Percentiles rank a stretch among this genome's conserved stretches.
These are phyloP conservation scores for Varanus salvator DNA, from an alignment of 2,113 vertebrate species.

Conservation along the genomic window DNA sequence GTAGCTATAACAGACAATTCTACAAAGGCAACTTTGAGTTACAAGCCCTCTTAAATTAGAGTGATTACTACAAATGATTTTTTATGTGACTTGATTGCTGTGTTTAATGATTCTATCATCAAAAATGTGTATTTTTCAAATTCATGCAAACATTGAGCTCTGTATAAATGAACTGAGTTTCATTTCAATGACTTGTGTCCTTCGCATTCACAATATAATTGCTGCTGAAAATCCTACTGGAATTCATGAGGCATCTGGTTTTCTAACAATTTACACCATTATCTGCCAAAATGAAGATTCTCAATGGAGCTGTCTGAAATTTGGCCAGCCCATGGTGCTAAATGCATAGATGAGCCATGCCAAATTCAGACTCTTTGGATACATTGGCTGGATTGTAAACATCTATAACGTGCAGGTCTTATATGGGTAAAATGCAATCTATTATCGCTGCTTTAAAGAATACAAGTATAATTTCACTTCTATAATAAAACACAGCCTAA, in stretches of 20 bases:
- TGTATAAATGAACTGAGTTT: constrained; percentile 63
- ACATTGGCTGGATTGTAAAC: not conserved
- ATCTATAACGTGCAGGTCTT: not conserved
- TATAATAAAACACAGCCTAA: not conserved
- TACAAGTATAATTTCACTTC: not conserved
- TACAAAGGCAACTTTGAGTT: constrained; percentile 76
- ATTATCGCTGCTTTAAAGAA: no score
- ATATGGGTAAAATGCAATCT: not conserved
- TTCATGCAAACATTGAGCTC: constrained; percentile 54
- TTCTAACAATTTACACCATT: constrained; percentile 37
- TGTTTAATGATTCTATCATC: constrained; percentile 71
- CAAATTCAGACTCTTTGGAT: not conserved
- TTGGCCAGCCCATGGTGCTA: not conserved
- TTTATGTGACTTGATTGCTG: constrained; percentile 73
- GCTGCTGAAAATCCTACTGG: constrained; percentile 51
- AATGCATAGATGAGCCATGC: not conserved
- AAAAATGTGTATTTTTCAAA: constrained; percentile 68
- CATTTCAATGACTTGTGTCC: constrained; percentile 47
- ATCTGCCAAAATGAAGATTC: not conserved
- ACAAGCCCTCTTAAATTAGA: constrained; percentile 74
- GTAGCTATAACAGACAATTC: constrained; percentile 79
- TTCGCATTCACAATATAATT: constrained; percentile 65
- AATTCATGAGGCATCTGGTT: constrained; percentile 53
- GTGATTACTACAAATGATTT: constrained; percentile 75
- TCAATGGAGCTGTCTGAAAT: not conserved